Evolutionary conservation across 2,113 vertebrate species (phyloP), one percentile per base, ranked within the genome.

Genomic region (Eulemur macaco): DNA sequence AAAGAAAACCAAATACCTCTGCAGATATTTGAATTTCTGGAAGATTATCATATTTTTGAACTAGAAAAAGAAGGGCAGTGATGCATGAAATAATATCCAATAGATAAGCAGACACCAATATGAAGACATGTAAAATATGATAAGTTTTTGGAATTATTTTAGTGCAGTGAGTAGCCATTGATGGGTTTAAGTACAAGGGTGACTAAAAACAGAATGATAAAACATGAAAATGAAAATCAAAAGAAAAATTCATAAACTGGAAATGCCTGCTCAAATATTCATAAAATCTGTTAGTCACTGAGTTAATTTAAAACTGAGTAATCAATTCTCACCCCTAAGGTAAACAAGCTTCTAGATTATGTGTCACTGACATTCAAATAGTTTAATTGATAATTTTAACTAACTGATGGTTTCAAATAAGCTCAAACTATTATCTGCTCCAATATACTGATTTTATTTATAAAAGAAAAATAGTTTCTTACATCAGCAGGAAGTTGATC

Each of bases 401-500:
- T 63, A 86, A 73, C 68, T 7, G 5, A 52, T 71, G 1, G 3
- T 23, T 78, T 64, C 17, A 73, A 73, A 64, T 58, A 73, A 12
- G 45, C 0, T 74, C 76, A 69, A 85, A n/a, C 31, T 17, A 73
- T 52, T 4, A 78, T 45, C 15, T 86, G 27, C 11, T 88, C 29
- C 14, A 90, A 15, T 45, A 42, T n/a, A 73, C 45, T 50, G 0
- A 80, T 87, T 96, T 89, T 42, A 68, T 95, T 52, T 78, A 74
- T 58, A 94, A 92, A 94, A 74, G 6, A 74, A 84, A 86, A 1
- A 56, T n/a, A 39, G 54, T 58, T 60, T 39, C 99, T 99, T 97
- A 99, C 99, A 25, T 98, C 99, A 91, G 98, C 99, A 83, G 99
- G 99, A 69, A 98, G 98, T 11, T 88, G 93, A 77, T 99, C 99